Conservation (phyloP, 2,113 vertebrate genomes). For the Sylvia atricapilla region DNA sequence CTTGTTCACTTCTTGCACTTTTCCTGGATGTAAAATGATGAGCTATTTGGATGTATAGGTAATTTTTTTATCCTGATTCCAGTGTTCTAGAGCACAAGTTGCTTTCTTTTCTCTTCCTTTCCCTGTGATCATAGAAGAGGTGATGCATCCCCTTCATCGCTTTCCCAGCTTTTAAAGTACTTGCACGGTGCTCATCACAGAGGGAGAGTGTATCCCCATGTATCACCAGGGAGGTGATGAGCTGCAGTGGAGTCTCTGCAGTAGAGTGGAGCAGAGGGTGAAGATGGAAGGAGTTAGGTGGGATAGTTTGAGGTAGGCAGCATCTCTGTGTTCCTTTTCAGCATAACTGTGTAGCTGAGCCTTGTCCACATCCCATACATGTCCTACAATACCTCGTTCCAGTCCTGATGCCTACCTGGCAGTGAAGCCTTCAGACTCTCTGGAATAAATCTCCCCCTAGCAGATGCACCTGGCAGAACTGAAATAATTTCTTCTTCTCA, state of each 20-base stretch:
- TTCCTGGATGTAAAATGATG: neutral
- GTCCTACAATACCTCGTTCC: neutral
- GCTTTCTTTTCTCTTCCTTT: neutral
- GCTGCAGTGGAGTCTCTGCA: neutral
- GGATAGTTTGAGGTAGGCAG: neutral
- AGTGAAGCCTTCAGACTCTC: neutral
- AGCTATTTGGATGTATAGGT: neutral
- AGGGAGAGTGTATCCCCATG: neutral
- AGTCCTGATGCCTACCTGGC: neutral
- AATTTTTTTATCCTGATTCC: neutral
- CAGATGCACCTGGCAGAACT: neutral
- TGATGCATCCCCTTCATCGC: neutral
- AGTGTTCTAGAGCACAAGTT: neutral
- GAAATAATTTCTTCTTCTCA: neutral
- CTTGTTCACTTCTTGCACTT: neutral
- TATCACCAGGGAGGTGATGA: neutral
- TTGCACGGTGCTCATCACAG: neutral
- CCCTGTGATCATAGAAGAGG: neutral
- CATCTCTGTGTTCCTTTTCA: neutral
- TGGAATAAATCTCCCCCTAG: neutral
- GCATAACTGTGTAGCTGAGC: neutral
- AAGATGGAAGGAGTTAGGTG: neutral
- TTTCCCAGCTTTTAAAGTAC: neutral
- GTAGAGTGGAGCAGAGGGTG: neutral
- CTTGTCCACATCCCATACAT: neutral